Base-by-base conservation (phyloP, 2,888 invertebrate genomes). In the Diabrotica balteata region DNA sequence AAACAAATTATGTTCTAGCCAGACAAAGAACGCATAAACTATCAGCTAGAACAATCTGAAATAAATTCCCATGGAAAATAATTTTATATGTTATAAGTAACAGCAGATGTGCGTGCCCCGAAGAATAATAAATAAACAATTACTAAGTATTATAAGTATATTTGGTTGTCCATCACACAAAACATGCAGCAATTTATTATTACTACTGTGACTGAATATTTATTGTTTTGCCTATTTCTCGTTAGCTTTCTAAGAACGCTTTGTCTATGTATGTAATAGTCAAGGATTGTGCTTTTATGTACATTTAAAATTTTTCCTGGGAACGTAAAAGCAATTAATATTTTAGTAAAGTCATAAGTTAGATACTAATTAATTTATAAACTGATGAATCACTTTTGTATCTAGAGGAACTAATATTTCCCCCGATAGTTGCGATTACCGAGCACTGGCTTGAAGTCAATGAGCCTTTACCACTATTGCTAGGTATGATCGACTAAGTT, bases 1-100 rank as follows among this genome's bases (percentile, higher is more conserved):
- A 53, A 65, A 71, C 69, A 69, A 72, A 69, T 66, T 60, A 69
- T 69, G 60, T 69, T 68, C 46, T 58, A 51, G 59, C 44, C 49
- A 63, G 54, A 66, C 71, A 62, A 61, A 67, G 69, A 60, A 59
- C 63, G 66, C 63, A 65, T 69, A 66, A 61, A 67, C 61, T 63
- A 67, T 58, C 67, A 32, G 63, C 67, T 55, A 69, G 63, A 67
- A 71, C 72, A 72, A 75, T 73, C 69, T 73, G 58, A 73, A 76
- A 74, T 68, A 72, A 73, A 75, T 79, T 80, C 79, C 79, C 79
- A 80, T 78, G 78, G 77, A 77, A 55, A 79, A 79, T 77, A 73
- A 76, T 75, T 74, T 74, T 71, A 74, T 75, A 76, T 75, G 78
- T 78, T 77, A 78, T 79, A 79, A 76, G 75, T 80, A 80, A 80